Evolutionary conservation across 2,888 invertebrate species (phyloP), one percentile per base, ranked within the genome.

Genomic region (Eupithecia tripunctaria): DNA sequence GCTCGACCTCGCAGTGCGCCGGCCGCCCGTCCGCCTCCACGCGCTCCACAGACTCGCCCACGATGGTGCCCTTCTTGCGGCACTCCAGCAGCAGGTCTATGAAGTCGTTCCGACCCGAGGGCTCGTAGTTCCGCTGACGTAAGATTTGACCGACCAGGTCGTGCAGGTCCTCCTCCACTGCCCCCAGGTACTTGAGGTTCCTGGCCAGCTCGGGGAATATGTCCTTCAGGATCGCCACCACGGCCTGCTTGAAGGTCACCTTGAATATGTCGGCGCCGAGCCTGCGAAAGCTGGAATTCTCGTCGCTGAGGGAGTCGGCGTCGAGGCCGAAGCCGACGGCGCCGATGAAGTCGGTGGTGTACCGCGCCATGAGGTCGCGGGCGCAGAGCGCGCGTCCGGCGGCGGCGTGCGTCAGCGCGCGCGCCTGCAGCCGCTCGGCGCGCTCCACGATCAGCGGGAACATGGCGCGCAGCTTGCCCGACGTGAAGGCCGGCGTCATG

Each of bases 321-420:
- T 91, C 88, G 63, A 90, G 82, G 0, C 91, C 90, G 71, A 90
- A 90, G 21, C 88, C 90, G 71, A 89, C 88, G 56, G 90, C 88
- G 66, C 90, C 90, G 73, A 90, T 90, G 78, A 90, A 89, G 77
- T 90, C 90, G 15, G 87, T 90, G 63, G 89, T 89, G 80, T 88
- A 90, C 8, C 90, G 83, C 25, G 90, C 90, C 89, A 91, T 89
- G 64, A 91, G 84, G 51, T 91, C 91, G 3, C 89, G 82, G 8
- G 87, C 88, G 72, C 89, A 90, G 12, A 88, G 70, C 29, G 85
- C 71, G 2, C 70, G 76, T 2, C 80, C 83, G 32, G 68, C 66
- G 38, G 80, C 77, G 62, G 86, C 85, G 25, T 83, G 83, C 18
- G 71, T 64, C 0, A 82, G 79, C n/a, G 86, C 82, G 7, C 86